These are phyloP conservation scores for Periparus ater DNA, from an alignment of 2,797 vertebrate species.

Conservation along the genomic window DNA sequence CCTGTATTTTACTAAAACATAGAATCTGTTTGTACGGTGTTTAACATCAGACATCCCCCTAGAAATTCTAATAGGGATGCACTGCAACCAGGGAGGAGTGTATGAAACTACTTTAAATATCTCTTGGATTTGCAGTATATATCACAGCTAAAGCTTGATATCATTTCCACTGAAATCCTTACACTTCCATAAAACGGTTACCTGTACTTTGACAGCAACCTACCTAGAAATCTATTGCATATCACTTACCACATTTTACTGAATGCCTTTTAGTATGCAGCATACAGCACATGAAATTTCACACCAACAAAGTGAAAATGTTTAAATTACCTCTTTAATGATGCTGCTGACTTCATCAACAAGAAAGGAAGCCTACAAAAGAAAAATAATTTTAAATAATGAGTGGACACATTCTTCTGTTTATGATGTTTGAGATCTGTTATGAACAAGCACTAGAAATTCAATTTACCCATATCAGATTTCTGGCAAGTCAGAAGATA, in stretches of 20 bases:
- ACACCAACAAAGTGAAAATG: background rate
- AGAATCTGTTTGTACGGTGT: background rate
- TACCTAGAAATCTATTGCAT: background rate
- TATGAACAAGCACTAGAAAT: background rate
- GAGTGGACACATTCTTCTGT: background rate
- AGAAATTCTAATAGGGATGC: background rate
- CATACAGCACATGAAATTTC: background rate
- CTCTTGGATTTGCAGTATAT: background rate
- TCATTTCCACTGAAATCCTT: background rate
- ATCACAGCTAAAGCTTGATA: background rate
- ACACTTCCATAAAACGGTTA: background rate
- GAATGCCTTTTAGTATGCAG: background rate
- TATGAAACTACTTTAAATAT: background rate
- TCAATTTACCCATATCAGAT: background rate
- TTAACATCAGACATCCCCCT: background rate
- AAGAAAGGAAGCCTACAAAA: conserved; percentile 83
- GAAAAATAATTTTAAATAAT: background rate
- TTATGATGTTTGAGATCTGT: background rate
- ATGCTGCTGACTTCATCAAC: conserved; percentile 92
- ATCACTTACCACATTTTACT: background rate
- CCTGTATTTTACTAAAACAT: background rate
- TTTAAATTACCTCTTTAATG: conserved; percentile 87
- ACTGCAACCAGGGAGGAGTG: background rate
- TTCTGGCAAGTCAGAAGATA: background rate
- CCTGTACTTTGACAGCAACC: background rate